Conservation (phyloP, 2,888 invertebrate species). For the Diplolepis rosae region DNA sequence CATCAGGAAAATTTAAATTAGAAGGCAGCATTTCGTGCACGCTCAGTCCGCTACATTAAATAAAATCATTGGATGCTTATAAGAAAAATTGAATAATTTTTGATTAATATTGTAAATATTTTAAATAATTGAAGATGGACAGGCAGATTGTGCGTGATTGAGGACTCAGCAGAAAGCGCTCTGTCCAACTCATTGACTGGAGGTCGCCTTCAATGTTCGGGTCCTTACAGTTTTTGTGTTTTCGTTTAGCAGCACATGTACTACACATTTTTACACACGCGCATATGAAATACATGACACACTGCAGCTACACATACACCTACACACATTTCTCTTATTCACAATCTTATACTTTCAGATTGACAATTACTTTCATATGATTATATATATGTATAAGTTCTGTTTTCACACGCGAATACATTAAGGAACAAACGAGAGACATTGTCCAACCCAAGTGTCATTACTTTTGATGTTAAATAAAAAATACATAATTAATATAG, state of each 20-base stretch:
- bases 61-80: slow-evolving; percentile 64
- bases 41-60: slow-evolving; percentile 64
- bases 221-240: slow-evolving; percentile 60
- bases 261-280: slow-evolving; percentile 34
- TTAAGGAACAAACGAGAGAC: slow-evolving; percentile 67
- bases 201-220: slow-evolving; percentile 53
- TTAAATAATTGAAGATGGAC: slow-evolving; percentile 70
- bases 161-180: slow-evolving; percentile 55
- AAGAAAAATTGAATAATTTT: slow-evolving; percentile 58
- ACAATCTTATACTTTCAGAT: slow-evolving; percentile 65
- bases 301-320: slow-evolving; percentile 34
- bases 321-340: slow-evolving; percentile 59
- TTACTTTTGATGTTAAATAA: slow-evolving; percentile 74
- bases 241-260: slow-evolving; percentile 62
- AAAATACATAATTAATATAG: slow-evolving; percentile 71
- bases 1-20: slow-evolving; percentile 5
- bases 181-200: slow-evolving; percentile 35
- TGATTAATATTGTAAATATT: slow-evolving; percentile 72
- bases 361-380: slow-evolving; percentile 70
- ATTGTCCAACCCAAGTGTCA: slow-evolving; percentile 73
- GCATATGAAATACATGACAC: slow-evolving; percentile 23
- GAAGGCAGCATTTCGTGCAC: slow-evolving; percentile 52
- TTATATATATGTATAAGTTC: slow-evolving; percentile 70
- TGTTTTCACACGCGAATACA: slow-evolving; percentile 66
- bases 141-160: slow-evolving; percentile 66